A percentile compares a stretch with the other conserved stretches of the same genome.
Evolutionary conservation across 2,113 vertebrate genomes (phyloP).

Genomic region (Lichenostomus cassidix): DNA sequence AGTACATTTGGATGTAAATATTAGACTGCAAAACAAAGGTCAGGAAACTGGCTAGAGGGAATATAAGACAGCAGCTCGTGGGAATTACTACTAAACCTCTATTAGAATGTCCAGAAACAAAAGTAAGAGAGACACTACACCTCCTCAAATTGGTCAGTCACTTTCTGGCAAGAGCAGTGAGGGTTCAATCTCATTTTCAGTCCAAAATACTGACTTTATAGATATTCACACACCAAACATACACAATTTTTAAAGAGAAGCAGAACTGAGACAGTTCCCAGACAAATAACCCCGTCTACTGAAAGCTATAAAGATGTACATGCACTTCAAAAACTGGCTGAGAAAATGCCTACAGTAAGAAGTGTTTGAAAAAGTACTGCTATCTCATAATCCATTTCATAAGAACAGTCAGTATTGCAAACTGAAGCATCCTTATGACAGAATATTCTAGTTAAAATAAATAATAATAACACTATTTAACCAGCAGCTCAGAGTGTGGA

Average conservation of each 20-base stretch:
- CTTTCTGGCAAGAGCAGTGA: neutral
- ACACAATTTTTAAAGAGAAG: neutral
- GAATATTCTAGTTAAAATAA: neutral
- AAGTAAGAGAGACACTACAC: neutral
- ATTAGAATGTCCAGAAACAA: neutral
- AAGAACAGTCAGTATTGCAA: neutral
- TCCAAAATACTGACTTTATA: neutral
- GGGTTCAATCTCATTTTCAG: neutral
- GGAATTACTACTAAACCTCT: neutral
- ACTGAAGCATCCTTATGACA: neutral
- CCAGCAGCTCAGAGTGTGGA: neutral
- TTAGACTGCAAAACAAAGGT: neutral
- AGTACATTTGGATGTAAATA: neutral
- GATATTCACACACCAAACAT: neutral
- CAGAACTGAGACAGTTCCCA: neutral
- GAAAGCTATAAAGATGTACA: neutral
- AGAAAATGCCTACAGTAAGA: neutral
- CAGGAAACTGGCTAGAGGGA: neutral
- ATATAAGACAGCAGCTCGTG: neutral
- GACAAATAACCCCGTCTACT: neutral
- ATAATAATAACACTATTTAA: neutral
- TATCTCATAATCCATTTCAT: neutral
- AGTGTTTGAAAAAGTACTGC: neutral
- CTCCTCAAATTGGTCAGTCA: neutral
- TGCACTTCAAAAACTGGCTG: neutral